A percentile compares a stretch with the other conserved stretches of the same genome.
Evolutionary conservation across 2,797 vertebrate species (phyloP).

Genomic region (Sebastes goodei): DNA sequence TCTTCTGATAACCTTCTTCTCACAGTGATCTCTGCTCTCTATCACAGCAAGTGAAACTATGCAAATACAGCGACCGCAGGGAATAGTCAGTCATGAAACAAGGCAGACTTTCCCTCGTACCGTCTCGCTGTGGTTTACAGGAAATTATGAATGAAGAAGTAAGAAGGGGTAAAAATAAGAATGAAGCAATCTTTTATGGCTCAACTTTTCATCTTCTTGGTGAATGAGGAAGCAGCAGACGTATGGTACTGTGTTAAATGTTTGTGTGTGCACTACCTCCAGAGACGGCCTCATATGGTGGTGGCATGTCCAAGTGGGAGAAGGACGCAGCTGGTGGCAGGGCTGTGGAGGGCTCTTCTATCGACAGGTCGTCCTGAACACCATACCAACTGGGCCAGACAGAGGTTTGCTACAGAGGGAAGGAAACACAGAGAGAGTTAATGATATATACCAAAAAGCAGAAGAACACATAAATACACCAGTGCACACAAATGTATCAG

Average conservation of each 20-base stretch:
- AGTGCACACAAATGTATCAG: neutral
- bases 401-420: slow-evolving; percentile 75
- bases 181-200: neutral
- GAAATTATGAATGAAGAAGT: neutral
- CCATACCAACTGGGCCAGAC: slow-evolving; percentile 88
- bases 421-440: slow-evolving; percentile 3
- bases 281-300: slow-evolving; percentile 86
- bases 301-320: slow-evolving; percentile 87
- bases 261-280: slow-evolving; percentile 73
- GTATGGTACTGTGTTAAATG: neutral
- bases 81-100: neutral
- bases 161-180: neutral
- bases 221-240: neutral
- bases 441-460: neutral
- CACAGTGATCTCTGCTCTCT: neutral
- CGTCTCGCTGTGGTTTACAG: neutral
- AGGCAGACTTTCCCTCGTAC: neutral
- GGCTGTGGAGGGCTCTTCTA: slow-evolving; percentile 83
- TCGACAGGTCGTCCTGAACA: slow-evolving; percentile 84
- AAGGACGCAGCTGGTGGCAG: slow-evolving; percentile 84
- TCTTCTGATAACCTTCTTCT: neutral
- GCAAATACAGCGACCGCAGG: neutral
- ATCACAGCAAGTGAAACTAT: slow-evolving; percentile 1
- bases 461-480: neutral
- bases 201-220: neutral